These are phyloP conservation scores for Oeneis ivallda DNA, from an alignment of 2,888 invertebrate genomes.

Conservation along the genomic window DNA sequence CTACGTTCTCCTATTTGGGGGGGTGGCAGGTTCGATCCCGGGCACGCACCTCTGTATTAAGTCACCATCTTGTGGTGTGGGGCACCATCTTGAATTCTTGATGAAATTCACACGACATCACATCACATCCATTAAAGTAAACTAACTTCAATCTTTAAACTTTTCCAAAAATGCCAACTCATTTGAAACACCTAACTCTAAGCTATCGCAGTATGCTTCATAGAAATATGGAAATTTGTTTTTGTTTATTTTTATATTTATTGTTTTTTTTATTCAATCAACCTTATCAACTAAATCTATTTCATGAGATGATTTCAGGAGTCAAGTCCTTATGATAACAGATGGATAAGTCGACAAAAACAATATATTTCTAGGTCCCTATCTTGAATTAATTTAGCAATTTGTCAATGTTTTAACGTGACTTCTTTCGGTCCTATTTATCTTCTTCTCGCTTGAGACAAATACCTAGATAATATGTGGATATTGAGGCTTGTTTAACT, in stretches of 20 bases:
- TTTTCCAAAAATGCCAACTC: too few relatives aligned
- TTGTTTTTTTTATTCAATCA: neutral
- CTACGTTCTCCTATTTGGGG: too few relatives aligned
- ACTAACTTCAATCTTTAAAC: too few relatives aligned
- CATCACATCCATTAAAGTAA: too few relatives aligned
- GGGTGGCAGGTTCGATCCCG: too few relatives aligned
- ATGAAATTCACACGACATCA: too few relatives aligned
- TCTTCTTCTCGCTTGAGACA: constrained; percentile 5
- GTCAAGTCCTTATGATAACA: constrained; percentile 1
- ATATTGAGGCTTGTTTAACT: neutral
- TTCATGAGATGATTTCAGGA: neutral
- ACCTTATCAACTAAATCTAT: neutral
- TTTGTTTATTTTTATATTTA: too few relatives aligned
- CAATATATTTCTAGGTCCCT: constrained; percentile 9
- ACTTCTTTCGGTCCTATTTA: constrained; percentile 16
- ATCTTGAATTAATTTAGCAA: constrained; percentile 17
- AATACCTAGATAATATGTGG: constrained; percentile 6
- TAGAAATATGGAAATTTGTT: too few relatives aligned
- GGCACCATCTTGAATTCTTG: too few relatives aligned
- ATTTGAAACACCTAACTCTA: neutral
- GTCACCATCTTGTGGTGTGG: too few relatives aligned
- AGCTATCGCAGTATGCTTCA: too few relatives aligned
- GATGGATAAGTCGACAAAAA: constrained; percentile 17
- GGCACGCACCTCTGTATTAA: too few relatives aligned
- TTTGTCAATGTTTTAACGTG: constrained; percentile 20